Percentiles rank a stretch among this genome's conserved stretches.
These are phyloP conservation scores for Wasmannia auropunctata DNA, from an alignment of 1,140 invertebrate genomes.

Conservation along the genomic window DNA sequence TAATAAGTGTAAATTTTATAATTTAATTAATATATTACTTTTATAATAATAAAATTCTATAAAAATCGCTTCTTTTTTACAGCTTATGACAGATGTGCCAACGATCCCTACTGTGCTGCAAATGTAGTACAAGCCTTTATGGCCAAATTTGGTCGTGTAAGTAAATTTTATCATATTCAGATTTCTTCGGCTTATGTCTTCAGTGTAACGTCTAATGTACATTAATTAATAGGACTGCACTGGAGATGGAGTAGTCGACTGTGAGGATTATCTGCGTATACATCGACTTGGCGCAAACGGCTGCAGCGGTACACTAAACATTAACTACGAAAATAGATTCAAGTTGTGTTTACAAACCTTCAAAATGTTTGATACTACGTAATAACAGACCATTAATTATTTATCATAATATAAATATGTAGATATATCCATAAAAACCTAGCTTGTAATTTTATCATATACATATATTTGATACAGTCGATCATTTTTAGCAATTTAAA, in stretches of 20 bases:
- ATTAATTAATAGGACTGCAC: constrained; percentile 90
- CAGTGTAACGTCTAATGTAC: neutral
- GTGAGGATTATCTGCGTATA: constrained; percentile 93
- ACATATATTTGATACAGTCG: neutral
- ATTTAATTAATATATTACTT: neutral
- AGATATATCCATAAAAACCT: neutral
- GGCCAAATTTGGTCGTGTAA: constrained; percentile 91
- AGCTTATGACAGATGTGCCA: constrained; percentile 86
- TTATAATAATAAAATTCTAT: neutral
- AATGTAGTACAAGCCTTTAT: constrained; percentile 92
- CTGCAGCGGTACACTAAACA: constrained; percentile 82
- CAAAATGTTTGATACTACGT: neutral
- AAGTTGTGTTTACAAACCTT: constrained; percentile 67
- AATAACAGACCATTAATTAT: neutral
- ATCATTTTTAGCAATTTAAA: neutral
- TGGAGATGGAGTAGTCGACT: constrained; percentile 90
- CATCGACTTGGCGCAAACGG: constrained; percentile 92
- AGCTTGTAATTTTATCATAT: neutral
- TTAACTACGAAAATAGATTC: neutral
- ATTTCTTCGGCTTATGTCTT: neutral
- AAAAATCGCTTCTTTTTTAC: neutral
- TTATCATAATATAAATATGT: neutral
- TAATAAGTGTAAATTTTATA: neutral
- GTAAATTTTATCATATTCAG: neutral
- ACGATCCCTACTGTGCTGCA: constrained; percentile 91